Evolutionary conservation across 2,888 invertebrate genomes (phyloP).

Genomic region (Eupithecia centaureata): DNA sequence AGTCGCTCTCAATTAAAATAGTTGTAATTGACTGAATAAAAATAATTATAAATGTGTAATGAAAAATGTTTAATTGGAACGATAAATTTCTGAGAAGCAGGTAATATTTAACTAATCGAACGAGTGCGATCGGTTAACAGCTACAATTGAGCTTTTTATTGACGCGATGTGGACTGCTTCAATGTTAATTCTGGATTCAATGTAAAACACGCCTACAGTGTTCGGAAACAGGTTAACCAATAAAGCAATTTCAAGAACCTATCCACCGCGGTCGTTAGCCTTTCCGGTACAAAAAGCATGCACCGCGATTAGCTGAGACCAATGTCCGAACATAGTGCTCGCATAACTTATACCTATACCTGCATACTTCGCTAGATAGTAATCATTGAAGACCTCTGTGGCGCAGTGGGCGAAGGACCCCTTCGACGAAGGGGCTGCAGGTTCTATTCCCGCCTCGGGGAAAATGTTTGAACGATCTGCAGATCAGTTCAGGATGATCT

Average conservation of each 20-base stretch:
- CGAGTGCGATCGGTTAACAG: slow-evolving; percentile 32
- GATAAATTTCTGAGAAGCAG: slow-evolving; percentile 33
- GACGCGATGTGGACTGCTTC: background rate
- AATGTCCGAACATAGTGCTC: slow-evolving; percentile 55
- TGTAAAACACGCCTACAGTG: slow-evolving; percentile 62
- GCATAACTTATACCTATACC: slow-evolving; percentile 36
- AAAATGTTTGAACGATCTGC: too few relatives aligned
- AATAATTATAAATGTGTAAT: slow-evolving; percentile 34
- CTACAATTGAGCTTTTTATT: slow-evolving; percentile 32
- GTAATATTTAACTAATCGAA: slow-evolving; percentile 31
- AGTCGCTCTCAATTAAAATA: slow-evolving; percentile 34
- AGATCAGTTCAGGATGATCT: too few relatives aligned
- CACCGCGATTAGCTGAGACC: slow-evolving; percentile 63
- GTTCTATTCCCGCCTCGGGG: too few relatives aligned
- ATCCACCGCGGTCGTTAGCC: slow-evolving; percentile 74
- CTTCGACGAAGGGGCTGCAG: too few relatives aligned
- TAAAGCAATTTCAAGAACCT: slow-evolving; percentile 78
- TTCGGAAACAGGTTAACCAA: slow-evolving; percentile 77
- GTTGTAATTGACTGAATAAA: slow-evolving; percentile 34
- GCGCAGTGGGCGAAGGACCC: too few relatives aligned
- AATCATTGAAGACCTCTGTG: too few relatives aligned
- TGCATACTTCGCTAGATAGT: slow-evolving; percentile 29
- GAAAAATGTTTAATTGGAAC: slow-evolving; percentile 34
- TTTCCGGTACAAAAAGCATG: slow-evolving; percentile 72
- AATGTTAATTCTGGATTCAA: slow-evolving; percentile 10